These are phyloP conservation scores for Andrena dorsata DNA, from an alignment of 2,888 invertebrate genomes.

Conservation along the genomic window DNA sequence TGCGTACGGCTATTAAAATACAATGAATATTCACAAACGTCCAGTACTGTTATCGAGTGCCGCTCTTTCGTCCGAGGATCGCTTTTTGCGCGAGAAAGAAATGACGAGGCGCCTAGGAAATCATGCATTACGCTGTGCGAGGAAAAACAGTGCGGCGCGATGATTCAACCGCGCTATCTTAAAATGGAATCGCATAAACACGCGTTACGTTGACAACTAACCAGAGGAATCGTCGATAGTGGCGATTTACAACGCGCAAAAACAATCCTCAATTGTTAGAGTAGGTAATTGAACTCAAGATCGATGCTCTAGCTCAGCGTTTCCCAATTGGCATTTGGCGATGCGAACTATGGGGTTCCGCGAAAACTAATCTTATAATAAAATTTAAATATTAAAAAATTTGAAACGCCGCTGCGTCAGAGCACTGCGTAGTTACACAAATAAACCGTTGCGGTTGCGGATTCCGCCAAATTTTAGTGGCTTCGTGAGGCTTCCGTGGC, in stretches of 20 bases:
- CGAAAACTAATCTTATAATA: no score
- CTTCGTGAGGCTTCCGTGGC: no score
- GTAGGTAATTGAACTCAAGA: no score
- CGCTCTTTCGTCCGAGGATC: neutral
- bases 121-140: neutral
- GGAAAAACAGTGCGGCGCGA: neutral
- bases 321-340: neutral
- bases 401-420: no score
- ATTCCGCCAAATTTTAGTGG: no score
- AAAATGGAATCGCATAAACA: constrained; percentile 2
- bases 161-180: constrained; percentile 15
- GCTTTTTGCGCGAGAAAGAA: neutral
- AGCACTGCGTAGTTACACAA: no score
- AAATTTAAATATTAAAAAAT: no score
- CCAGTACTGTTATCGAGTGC: neutral
- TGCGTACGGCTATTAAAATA: neutral
- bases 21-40: constrained; percentile 6
- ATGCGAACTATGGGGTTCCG: neutral
- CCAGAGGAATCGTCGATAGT: neutral
- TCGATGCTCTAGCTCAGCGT: no score
- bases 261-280: neutral
- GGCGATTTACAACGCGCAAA: neutral
- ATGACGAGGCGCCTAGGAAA: neutral
- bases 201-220: neutral
- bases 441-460: no score